Conservation (phyloP, 2,113 vertebrate species). For the Phrynosoma blainvillii region DNA sequence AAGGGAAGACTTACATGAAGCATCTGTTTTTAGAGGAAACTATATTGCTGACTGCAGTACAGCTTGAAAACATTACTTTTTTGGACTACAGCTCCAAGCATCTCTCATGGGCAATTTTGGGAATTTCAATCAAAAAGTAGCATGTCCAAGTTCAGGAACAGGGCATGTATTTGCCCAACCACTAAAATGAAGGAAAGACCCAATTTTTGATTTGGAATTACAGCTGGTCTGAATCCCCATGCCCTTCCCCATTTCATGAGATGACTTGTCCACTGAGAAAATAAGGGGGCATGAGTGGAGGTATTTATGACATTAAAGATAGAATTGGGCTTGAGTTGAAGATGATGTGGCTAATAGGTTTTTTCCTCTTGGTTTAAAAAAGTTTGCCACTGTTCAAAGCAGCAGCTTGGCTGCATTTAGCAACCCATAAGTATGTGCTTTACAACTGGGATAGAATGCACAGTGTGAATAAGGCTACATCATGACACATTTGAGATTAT, state of each 20-base stretch:
- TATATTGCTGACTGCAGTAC: too few species aligned
- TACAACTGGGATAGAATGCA: background rate
- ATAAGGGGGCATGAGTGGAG: background rate
- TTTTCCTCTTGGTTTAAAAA: too few species aligned
- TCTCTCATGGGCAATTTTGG: too few species aligned
- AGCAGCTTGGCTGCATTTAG: background rate
- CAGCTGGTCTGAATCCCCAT: background rate
- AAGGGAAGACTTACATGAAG: too few species aligned
- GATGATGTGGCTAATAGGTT: too few species aligned
- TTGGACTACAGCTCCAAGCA: too few species aligned
- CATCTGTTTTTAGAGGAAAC: too few species aligned
- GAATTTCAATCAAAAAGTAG: too few species aligned
- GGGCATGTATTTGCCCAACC: background rate
- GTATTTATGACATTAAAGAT: background rate
- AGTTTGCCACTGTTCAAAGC: too few species aligned
- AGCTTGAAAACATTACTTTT: too few species aligned
- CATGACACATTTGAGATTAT: background rate
- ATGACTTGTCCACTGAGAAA: background rate
- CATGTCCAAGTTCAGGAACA: background rate
- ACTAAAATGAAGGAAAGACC: background rate
- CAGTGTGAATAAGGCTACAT: background rate
- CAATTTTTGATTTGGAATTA: background rate
- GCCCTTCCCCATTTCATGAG: background rate
- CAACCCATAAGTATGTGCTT: background rate
- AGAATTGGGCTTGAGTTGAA: too few species aligned